Evolutionary conservation across 2,113 vertebrate species (phyloP), one percentile per base, ranked within the genome.

Genomic region (Trematocara variabile): DNA sequence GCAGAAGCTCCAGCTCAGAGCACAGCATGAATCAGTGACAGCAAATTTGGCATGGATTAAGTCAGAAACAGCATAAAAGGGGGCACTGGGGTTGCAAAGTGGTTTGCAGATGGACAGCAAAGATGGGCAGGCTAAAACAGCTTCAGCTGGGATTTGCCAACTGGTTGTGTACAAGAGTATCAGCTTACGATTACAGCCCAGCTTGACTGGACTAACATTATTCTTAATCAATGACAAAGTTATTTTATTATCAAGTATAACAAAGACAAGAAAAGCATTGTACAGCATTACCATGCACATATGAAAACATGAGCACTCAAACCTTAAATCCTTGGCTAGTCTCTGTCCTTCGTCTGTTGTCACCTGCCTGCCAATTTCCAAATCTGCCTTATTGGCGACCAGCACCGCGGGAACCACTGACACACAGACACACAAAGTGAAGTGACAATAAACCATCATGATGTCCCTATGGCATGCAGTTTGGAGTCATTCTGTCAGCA

Each of bases 281-380:
- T 5, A 33, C 7, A 41, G 5, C 6, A 56, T 4, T 25, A 9
- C 3, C 25, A 28, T 37, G 13, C 20, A 84, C 56, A 80, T 75
- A 68, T 53, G 44, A 68, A 84, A 77, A 60, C 55, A 58, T 18
- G 10, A 68, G 52, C 65, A 4, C 44, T 82, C 86, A 84, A 65
- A 94, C 94, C 93, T 92, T 70, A 95, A 88, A 56, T 93, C 92
- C 63, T 92, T 91, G 60, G 94, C 94, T 7, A 95, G 80, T 60
- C 25, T 84, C 86, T 93, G 89, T 81, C 94, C 94, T 84, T 95
- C 94, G 54, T 92, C 93, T 81, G 90, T 90, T 13, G 93, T 94
- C 90, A 94, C 93, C 83, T 94, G 89, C 53, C 94, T 89, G 41
- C 94, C 94, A 2, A 93, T 91, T 79, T 94, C 94, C 87, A 95